These are phyloP conservation scores for Ectemnius cavifrons DNA, from an alignment of 2,888 invertebrate genomes.

Conservation along the genomic window DNA sequence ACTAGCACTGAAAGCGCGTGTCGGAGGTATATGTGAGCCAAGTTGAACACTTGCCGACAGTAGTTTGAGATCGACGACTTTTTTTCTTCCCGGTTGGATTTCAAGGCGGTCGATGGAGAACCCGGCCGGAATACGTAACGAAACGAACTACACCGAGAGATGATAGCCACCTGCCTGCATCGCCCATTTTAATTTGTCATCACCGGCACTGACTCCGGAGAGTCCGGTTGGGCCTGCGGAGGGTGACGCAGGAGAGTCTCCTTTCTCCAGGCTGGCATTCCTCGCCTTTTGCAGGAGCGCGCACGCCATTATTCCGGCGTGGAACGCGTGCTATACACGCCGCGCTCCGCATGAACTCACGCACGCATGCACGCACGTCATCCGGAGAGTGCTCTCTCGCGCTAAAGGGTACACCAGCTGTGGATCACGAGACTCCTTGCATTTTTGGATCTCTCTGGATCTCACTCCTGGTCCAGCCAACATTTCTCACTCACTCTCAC, in stretches of 20 bases:
- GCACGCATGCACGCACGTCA: too few species aligned
- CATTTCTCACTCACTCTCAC: too few species aligned
- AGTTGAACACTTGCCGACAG: too few species aligned
- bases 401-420: slow-evolving; percentile 4
- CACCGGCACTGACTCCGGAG: slow-evolving; percentile 38
- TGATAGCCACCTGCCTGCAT: slow-evolving; percentile 52
- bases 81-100: too few species aligned
- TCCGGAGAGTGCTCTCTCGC: neutral
- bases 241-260: neutral
- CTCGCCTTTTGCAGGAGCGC: neutral
- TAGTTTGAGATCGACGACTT: too few species aligned
- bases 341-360: too few species aligned
- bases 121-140: slow-evolving; percentile 45
- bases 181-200: slow-evolving; percentile 64
- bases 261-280: neutral
- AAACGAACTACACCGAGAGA: slow-evolving; percentile 35
- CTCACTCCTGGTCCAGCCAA: neutral
- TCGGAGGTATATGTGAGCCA: too few species aligned
- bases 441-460: neutral
- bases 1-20: too few species aligned
- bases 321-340: slow-evolving; percentile 6
- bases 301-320: neutral
- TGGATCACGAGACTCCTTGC: neutral
- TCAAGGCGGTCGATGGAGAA: slow-evolving; percentile 19
- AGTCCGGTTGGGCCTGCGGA: slow-evolving; percentile 6